phyloP scores from a whole-genome alignment of 2,888 invertebrate species.

The Shargacucullia verbasci region DNA sequence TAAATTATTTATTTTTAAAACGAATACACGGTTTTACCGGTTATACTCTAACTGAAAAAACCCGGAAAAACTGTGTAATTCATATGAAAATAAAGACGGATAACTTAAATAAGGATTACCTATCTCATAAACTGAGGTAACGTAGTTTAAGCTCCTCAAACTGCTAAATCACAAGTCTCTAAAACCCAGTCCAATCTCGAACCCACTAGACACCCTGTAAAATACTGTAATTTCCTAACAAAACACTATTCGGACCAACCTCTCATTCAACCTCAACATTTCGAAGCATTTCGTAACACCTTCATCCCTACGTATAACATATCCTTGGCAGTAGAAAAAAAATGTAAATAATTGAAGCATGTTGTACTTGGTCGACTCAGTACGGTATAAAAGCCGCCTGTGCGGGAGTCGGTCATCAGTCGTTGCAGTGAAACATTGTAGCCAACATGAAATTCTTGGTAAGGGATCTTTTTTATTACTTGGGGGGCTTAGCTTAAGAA shows the following conservation, averaged over 20 bases:
- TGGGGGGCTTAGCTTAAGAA: constrained; percentile 5
- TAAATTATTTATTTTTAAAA: no score
- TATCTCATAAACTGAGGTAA: no score
- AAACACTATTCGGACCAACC: constrained; percentile 9
- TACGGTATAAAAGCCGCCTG: constrained; percentile 69
- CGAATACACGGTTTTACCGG: no score
- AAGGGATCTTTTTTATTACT: constrained; percentile 60
- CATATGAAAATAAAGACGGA: no score
- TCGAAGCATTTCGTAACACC: constrained; percentile 38
- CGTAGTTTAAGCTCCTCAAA: no score
- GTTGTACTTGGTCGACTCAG: constrained; percentile 41
- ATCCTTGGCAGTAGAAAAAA: constrained; percentile 71
- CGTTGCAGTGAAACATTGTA: constrained; percentile 62
- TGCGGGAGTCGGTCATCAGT: constrained; percentile 70
- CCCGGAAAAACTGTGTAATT: no score
- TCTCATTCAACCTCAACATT: constrained; percentile 13
- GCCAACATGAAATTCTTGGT: constrained; percentile 82
- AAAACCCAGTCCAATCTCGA: no score
- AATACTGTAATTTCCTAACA: no score
- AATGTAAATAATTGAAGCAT: constrained; percentile 60
- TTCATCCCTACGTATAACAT: constrained; percentile 54
- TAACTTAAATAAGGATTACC: no score
- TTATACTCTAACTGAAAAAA: no score
- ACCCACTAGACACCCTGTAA: no score
- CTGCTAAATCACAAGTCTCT: no score